Base-by-base conservation (phyloP, 2,113 vertebrate genomes). In the Callocephalon fimbriatum region DNA sequence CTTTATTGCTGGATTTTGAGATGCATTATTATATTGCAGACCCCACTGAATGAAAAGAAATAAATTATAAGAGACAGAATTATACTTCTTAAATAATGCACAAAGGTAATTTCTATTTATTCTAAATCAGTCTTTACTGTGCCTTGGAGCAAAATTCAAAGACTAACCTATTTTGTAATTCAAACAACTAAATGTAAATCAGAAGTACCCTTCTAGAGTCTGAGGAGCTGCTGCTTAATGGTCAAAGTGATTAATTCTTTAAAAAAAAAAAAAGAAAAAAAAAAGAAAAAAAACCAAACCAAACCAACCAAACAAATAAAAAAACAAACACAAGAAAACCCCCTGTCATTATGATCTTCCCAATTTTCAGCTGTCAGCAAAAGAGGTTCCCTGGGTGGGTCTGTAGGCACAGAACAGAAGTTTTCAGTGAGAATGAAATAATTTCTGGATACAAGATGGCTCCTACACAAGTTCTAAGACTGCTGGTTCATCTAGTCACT, bases 401-500 rank as follows among this genome's bases (percentile, higher is more conserved):
- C 61, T 74, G 8, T 80, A 81, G 62, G 54, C 38, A 86, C 15
- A 83, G 44, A 74, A 59, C 31, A 62, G 4, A 76, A 66, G 9
- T 70, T 92, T 80, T 86, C 59, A 80, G 40, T 58, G 22, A 89
- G 42, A 82, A 68, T n/a, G 4, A 82, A 85, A 59, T 81, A 0
- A 59, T 93, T 81, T 90, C 70, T 72, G 47, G 51, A 54, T 78
- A 91, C 32, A 59, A 6, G 25, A 74, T 44, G 77, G 13, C n/a
- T 21, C 22, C 56, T 81, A 42, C 15, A 63, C 6, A 81, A 38
- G 70, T 74, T 54, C 47, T 81, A 50, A 82, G 47, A 78, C 15
- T 71, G 10, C 47, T 71, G 54, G 19, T 81, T 91, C 38, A 13
- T 87, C 47, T 80, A 80, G 84, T 91, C 88, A 84, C 53, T 66